These are phyloP conservation scores for Allygus modestus DNA, from an alignment of 2,888 invertebrate genomes.

Conservation along the genomic window DNA sequence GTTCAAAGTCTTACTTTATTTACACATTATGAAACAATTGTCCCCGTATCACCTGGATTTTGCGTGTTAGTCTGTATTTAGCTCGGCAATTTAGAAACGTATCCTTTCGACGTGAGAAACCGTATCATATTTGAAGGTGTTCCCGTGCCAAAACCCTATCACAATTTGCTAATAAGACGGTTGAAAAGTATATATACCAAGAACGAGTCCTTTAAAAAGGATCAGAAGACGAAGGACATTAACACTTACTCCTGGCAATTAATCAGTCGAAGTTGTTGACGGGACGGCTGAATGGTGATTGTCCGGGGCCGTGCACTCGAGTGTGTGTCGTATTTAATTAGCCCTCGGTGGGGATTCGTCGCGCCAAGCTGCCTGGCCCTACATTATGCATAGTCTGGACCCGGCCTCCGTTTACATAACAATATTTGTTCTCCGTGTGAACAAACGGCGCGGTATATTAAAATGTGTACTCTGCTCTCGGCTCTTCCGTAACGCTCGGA, in stretches of 20 bases:
- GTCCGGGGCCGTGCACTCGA: conserved; percentile 5
- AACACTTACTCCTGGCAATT: not conserved
- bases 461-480: conserved; percentile 56
- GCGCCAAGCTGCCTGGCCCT: not conserved
- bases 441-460: conserved; percentile 51
- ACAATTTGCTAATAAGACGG: no score
- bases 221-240: no score
- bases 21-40: no score
- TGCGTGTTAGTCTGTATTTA: no score
- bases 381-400: conserved; percentile 50
- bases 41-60: no score
- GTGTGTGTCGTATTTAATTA: conserved; percentile 35
- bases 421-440: conserved; percentile 60
- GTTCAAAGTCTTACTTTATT: no score
- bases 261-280: not conserved
- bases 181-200: no score
- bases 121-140: no score
- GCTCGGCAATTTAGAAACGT: no score
- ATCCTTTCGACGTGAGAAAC: no score
- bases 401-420: conserved; percentile 60
- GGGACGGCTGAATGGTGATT: not conserved
- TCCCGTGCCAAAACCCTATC: no score
- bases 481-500: not conserved
- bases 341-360: not conserved
- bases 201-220: no score